Percentiles rank a stretch among this genome's conserved stretches.
Conservation (phyloP, 2,797 vertebrate species). For the Peromyscus aztecus region DNA sequence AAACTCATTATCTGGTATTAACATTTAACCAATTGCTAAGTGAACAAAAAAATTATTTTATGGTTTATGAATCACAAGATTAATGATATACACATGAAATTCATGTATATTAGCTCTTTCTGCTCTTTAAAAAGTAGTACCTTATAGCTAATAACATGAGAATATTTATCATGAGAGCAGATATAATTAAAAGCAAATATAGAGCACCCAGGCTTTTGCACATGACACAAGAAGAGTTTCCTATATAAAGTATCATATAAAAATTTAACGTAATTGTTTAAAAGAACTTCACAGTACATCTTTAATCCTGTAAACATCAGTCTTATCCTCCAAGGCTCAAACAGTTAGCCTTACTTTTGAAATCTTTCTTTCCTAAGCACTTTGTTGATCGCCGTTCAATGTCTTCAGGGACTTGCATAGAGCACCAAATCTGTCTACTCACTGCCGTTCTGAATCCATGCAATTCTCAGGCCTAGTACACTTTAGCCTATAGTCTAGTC, state of each 20-base stretch:
- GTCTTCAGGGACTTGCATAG: neutral
- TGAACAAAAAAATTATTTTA: slow-evolving; percentile 23
- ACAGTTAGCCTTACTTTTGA: neutral
- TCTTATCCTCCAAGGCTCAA: slow-evolving; percentile 12
- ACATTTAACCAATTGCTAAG: slow-evolving; percentile 11
- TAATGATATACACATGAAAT: slow-evolving; percentile 38
- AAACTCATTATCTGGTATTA: slow-evolving; percentile 38
- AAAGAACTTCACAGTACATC: slow-evolving; percentile 2
- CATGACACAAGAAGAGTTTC: neutral
- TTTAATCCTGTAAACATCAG: slow-evolving; percentile 51
- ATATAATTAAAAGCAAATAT: slow-evolving; percentile 52
- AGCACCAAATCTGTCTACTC: neutral
- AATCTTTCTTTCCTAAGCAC: neutral
- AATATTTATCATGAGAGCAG: slow-evolving; percentile 25
- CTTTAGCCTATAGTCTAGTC: neutral
- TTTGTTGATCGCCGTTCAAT: neutral
- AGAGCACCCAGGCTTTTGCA: neutral
- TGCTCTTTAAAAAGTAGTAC: slow-evolving; percentile 36
- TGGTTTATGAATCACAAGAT: slow-evolving; percentile 14
- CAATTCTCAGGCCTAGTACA: neutral
- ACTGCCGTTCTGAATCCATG: neutral
- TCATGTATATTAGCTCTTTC: slow-evolving; percentile 4
- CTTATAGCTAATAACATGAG: slow-evolving; percentile 11
- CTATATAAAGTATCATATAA: slow-evolving; percentile 46
- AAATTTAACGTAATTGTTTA: slow-evolving; percentile 31